Conservation (phyloP, 2,113 vertebrate genomes). For the Hemiprocne comata region DNA sequence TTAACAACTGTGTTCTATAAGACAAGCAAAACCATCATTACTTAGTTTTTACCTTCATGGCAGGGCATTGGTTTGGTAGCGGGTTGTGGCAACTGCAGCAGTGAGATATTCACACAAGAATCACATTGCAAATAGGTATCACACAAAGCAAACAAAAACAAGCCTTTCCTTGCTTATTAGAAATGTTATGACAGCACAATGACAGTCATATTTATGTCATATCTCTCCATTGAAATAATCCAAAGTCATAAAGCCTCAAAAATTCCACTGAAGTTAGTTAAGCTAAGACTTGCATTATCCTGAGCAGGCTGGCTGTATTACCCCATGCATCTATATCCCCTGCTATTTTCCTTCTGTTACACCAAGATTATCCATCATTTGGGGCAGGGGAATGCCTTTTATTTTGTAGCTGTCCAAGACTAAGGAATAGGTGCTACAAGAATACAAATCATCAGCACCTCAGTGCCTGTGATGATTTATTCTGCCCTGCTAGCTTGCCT, state of each 20-base stretch:
- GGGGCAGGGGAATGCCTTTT: slow-evolving; percentile 31
- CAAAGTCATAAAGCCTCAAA: slow-evolving; percentile 20
- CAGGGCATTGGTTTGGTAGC: not conserved
- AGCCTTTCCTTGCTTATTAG: not conserved
- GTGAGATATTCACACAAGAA: not conserved
- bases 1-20: not conserved
- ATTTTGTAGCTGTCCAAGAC: not conserved
- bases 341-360: slow-evolving; percentile 43
- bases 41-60: not conserved
- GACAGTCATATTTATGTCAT: not conserved
- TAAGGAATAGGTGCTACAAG: not conserved
- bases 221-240: not conserved
- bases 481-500: not conserved
- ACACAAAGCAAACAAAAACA: not conserved
- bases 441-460: slow-evolving; percentile 34
- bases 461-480: slow-evolving; percentile 22
- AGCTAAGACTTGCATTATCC: not conserved
- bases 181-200: not conserved
- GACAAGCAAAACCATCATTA: not conserved
- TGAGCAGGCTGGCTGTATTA: not conserved
- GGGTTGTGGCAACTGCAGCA: not conserved
- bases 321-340: not conserved
- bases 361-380: slow-evolving; percentile 43
- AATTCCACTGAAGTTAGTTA: slow-evolving; percentile 9
- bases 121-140: not conserved